Evolutionary conservation across 2,888 invertebrate genomes (phyloP).

Genomic region (Apodemia mormo): DNA sequence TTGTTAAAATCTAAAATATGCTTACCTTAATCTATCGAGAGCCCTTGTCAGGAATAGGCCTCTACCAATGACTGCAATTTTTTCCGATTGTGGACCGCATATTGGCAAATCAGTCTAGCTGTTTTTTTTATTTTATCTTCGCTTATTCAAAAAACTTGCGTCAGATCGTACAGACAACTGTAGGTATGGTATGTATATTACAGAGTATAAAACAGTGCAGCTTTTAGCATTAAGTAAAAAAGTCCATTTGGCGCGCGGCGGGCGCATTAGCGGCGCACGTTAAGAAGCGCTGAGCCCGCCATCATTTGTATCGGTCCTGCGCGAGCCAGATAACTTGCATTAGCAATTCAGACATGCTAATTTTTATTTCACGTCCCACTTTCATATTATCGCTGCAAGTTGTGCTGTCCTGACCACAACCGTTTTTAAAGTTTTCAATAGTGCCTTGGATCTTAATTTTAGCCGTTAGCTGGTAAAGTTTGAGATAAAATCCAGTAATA

Average conservation of each 20-base stretch:
- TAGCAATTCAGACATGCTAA: slow-evolving; percentile 4
- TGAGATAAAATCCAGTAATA: too few species aligned
- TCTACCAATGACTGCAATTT: too few species aligned
- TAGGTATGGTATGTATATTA: neutral
- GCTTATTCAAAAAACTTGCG: too few species aligned
- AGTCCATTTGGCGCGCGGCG: neutral
- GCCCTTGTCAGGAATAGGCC: too few species aligned
- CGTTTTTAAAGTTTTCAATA: neutral
- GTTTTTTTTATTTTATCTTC: too few species aligned
- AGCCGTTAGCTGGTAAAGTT: neutral
- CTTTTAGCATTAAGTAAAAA: neutral
- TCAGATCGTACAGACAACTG: neutral
- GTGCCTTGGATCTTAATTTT: neutral
- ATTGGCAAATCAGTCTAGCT: too few species aligned
- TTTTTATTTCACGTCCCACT: neutral
- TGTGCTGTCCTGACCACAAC: neutral
- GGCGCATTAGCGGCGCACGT: neutral
- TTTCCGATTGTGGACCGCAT: too few species aligned
- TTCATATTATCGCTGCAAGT: neutral
- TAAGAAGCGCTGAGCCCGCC: neutral
- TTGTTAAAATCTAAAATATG: too few species aligned
- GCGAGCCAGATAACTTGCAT: slow-evolving; percentile 1
- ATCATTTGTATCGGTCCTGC: neutral
- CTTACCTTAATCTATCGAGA: too few species aligned
- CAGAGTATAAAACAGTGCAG: neutral